A percentile compares a stretch with the other conserved stretches of the same genome.
phyloP scores from a whole-genome alignment of 2,113 vertebrate genomes.

The Coptodon bakossiorum region DNA sequence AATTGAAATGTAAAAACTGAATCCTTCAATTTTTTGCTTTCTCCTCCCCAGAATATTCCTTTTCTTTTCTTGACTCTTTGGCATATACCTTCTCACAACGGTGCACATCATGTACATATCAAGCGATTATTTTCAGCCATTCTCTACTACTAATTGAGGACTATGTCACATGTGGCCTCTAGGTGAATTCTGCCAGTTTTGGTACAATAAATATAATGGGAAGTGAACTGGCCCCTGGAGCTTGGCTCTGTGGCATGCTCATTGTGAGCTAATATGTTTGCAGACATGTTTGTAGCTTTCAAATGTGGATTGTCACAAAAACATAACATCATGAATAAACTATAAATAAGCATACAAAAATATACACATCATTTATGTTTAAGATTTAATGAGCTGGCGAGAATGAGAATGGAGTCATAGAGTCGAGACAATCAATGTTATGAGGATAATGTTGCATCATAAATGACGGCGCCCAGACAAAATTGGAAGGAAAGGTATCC shows the following conservation, averaged over 20 bases:
- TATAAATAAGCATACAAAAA: not conserved
- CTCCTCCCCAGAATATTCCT: not conserved
- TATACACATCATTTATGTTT: not conserved
- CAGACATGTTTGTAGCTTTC: not conserved
- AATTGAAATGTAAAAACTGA: not conserved
- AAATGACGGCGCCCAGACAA: not conserved
- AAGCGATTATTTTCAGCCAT: not conserved
- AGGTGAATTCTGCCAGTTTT: not conserved
- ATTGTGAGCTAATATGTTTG: not conserved
- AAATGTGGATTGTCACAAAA: not conserved
- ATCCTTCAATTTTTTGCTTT: not conserved
- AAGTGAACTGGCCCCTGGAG: not conserved
- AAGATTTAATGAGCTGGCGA: not conserved
- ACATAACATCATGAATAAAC: not conserved
- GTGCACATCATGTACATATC: not conserved
- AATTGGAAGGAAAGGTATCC: not conserved
- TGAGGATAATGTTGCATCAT: conserved; percentile 2
- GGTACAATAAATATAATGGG: not conserved
- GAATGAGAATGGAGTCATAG: not conserved
- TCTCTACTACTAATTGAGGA: not conserved
- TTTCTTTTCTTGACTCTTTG: not conserved
- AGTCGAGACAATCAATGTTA: not conserved
- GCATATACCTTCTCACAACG: not conserved
- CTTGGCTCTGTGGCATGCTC: not conserved
- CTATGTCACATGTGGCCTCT: not conserved